Evolutionary conservation across 2,113 vertebrate genomes (phyloP).

Genomic region (Taurulus bubalis): DNA sequence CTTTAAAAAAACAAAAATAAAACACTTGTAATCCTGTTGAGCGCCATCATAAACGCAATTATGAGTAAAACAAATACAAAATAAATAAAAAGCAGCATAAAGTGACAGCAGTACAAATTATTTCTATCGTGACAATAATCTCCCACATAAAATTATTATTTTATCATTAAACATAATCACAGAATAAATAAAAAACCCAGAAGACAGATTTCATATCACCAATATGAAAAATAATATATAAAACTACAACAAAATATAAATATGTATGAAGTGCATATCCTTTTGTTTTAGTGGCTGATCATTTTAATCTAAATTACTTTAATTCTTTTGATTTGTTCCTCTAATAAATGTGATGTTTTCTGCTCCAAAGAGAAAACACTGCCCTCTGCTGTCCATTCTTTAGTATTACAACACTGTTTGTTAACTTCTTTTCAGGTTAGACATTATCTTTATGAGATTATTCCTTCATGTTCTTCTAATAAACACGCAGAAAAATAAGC

Average conservation of each 20-base stretch:
- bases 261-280: slow-evolving; percentile 3
- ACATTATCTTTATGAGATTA: too few species aligned
- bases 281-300: neutral
- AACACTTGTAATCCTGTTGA: slow-evolving; percentile 22
- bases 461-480: neutral
- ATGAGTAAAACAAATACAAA: neutral
- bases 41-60: neutral
- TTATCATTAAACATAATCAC: neutral
- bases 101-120: neutral
- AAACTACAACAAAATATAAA: neutral
- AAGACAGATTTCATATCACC: neutral
- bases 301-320: neutral
- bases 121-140: neutral
- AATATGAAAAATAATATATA: neutral
- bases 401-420: neutral
- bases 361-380: neutral
- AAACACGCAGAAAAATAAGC: slow-evolving; percentile 9
- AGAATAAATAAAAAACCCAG: slow-evolving; percentile 3
- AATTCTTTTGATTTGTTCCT: neutral
- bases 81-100: slow-evolving; percentile 1
- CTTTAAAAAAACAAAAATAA: slow-evolving; percentile 17
- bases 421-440: too few species aligned
- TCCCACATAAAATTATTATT: too few species aligned
- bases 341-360: neutral
- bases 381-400: slow-evolving; percentile 34